Evolutionary conservation across 2,888 invertebrate species (phyloP).

Genomic region (Tuberolachnus salignus): DNA sequence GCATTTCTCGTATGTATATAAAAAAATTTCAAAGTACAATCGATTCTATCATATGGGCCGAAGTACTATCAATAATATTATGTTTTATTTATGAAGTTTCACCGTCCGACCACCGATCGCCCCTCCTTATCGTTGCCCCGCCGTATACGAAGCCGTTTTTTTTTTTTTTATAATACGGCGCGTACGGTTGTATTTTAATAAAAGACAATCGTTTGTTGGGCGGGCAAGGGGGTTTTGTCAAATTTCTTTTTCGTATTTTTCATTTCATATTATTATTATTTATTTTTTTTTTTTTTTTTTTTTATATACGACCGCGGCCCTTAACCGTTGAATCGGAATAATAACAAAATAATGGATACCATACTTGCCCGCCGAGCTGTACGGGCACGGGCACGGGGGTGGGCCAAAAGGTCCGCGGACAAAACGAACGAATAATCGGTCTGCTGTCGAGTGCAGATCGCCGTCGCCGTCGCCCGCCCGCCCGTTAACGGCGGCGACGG

Average conservation of each 20-base stretch:
- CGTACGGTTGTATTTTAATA: neutral
- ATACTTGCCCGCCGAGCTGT: neutral
- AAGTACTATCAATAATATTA: neutral
- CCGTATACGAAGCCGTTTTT: neutral
- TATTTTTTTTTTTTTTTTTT: neutral
- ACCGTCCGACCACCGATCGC: neutral
- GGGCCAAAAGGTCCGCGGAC: slow-evolving; percentile 1
- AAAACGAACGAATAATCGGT: slow-evolving; percentile 45
- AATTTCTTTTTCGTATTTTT: neutral
- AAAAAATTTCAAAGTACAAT: too few relatives aligned
- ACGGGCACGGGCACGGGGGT: neutral
- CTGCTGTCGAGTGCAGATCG: slow-evolving; percentile 47
- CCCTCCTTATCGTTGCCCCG: neutral
- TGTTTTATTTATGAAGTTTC: slow-evolving; percentile 43
- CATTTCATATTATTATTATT: neutral
- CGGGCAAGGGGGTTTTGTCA: neutral
- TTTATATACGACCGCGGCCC: neutral
- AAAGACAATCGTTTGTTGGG: slow-evolving; percentile 19
- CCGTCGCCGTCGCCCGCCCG: slow-evolving; percentile 16
- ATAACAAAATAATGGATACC: neutral
- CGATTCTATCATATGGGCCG: too few relatives aligned
- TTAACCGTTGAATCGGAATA: slow-evolving; percentile 20
- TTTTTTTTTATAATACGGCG: neutral
- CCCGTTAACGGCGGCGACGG: neutral
- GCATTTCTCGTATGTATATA: too few relatives aligned